These are phyloP conservation scores for Psephotus haematonotus DNA, from an alignment of 2,113 vertebrate genomes.

Conservation along the genomic window DNA sequence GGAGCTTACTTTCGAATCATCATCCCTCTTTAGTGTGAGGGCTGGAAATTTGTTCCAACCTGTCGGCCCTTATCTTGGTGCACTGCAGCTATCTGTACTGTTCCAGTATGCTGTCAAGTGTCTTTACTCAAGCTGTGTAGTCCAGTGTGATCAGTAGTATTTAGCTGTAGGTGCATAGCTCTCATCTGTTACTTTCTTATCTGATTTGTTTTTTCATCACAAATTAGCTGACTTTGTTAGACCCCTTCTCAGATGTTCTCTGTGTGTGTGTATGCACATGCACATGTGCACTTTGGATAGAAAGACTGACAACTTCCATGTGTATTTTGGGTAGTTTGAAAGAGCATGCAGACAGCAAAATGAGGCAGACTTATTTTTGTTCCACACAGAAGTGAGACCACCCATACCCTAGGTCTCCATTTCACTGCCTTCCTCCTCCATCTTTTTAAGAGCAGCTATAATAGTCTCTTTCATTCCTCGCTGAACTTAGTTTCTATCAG, in stretches of 20 bases:
- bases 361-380: background rate
- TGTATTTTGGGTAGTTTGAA: background rate
- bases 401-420: background rate
- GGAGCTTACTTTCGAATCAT: background rate
- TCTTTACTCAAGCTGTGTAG: background rate
- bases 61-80: background rate
- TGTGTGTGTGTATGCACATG: accelerated
- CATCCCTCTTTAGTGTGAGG: background rate
- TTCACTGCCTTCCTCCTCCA: background rate
- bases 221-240: background rate
- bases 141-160: background rate
- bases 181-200: background rate
- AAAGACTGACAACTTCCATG: background rate
- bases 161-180: background rate
- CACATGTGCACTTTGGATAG: background rate
- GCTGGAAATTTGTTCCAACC: background rate
- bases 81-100: background rate
- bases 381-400: background rate
- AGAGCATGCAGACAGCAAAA: background rate
- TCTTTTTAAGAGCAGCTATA: background rate
- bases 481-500: background rate
- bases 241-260: background rate
- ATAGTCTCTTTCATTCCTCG: slow-evolving; percentile 23
- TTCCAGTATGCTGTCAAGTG: background rate
- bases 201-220: background rate